These are phyloP conservation scores for Enteromius mattozi DNA, from an alignment of 2,797 vertebrate genomes.

Conservation along the genomic window DNA sequence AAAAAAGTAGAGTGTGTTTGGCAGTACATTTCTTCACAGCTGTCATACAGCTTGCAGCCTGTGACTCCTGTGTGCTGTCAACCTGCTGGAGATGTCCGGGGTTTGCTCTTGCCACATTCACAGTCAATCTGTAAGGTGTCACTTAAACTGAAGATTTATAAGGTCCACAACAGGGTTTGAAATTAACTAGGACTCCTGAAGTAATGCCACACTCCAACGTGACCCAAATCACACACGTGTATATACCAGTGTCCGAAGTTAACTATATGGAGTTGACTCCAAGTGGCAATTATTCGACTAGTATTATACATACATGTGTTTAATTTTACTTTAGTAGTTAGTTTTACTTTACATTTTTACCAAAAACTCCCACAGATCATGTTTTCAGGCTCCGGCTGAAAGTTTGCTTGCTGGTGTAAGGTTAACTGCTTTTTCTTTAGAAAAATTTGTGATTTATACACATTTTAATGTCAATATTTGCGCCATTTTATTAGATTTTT, in stretches of 20 bases:
- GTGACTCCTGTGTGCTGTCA: slow-evolving; percentile 35
- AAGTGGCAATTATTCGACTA: neutral
- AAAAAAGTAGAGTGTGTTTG: slow-evolving; percentile 28
- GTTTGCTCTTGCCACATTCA: slow-evolving; percentile 21
- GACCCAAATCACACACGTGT: neutral
- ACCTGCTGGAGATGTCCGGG: neutral
- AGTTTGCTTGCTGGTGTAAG: too few relatives aligned
- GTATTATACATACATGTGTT: neutral
- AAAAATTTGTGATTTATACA: too few relatives aligned
- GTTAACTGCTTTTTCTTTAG: too few relatives aligned
- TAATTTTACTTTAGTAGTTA: too few relatives aligned
- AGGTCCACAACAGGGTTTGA: neutral
- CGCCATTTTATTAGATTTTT: too few relatives aligned
- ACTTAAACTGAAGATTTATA: slow-evolving; percentile 3
- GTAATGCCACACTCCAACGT: neutral
- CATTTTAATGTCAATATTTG: too few relatives aligned
- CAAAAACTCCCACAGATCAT: too few relatives aligned
- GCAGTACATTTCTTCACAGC: slow-evolving; percentile 12
- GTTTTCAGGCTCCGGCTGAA: too few relatives aligned
- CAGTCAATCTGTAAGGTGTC: slow-evolving; percentile 22
- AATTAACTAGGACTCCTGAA: neutral
- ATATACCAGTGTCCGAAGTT: neutral
- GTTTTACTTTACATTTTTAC: too few relatives aligned
- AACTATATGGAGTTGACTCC: neutral
- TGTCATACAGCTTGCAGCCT: slow-evolving; percentile 22